Evolutionary conservation across 2,888 invertebrate genomes (phyloP), one percentile per base, ranked within the genome.

Genomic region (Deilephila elpenor): DNA sequence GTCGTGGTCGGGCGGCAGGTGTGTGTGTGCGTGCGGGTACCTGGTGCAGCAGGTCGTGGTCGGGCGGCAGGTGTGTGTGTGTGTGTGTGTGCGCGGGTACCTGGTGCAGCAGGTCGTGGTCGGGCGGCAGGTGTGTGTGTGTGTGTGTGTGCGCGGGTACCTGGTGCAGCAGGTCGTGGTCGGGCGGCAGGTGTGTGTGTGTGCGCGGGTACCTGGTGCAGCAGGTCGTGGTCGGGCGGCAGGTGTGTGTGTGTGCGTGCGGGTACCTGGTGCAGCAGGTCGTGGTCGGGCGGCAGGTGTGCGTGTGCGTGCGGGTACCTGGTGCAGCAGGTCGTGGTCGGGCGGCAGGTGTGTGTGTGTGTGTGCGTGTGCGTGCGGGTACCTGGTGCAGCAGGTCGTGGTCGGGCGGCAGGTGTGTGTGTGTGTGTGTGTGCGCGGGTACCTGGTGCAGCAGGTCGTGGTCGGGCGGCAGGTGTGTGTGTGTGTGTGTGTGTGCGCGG

Each of bases 161-260:
- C 62, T 34, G 62, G 32, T 34, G 20, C 19, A 32, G 17, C 32
- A 62, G 34, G 17, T 62, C 29, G 61, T 32, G 61, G 61, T 34
- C 61, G 32, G 32, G 62, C 34, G 19, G 44, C 96, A 96, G 87
- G 98, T 98, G 59, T 20, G 37, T 37, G 98, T 98, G 62, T 11
- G 37, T 37, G n/a, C 20, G 7, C 25, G 25, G 25, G 37, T 37
- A n/a, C 62, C 70, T 53, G 70, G 29, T 53, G 44, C 17, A 53
- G 25, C 53, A 70, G 53, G 6, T 70, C 44, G 53, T 53, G 70
- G 29, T 53, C 70, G 17, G 25, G 51, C 29, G 51, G 44, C 96
- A 96, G 87, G 98, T 98, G 62, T 11, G 37, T 37, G n/a, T 37
- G 7, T 25, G 25, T 25, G 25, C 1, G 25, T 25, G 25, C 25